Evolutionary conservation across 2,888 invertebrate species (phyloP), one percentile per base, ranked within the genome.

Genomic region (Taphrorychus bicolor): DNA sequence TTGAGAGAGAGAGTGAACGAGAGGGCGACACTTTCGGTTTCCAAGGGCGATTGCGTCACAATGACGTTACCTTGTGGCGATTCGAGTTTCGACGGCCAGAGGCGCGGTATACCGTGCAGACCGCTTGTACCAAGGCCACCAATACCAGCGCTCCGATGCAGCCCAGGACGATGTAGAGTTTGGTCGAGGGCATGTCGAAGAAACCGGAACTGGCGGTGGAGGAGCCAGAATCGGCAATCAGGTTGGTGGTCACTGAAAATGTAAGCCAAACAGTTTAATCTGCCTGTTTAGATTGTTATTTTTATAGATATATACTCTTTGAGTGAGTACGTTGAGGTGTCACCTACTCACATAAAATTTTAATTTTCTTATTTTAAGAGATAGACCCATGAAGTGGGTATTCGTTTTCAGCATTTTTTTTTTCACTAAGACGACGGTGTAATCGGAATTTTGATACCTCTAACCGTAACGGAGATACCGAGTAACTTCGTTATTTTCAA

Each of bases 41-140:
- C 48, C 59, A 48, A 17, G 53, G 14, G n/a, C 9, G 52, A 21
- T 16, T 16, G 9, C 32, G 14, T 81, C 80, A 82, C 77, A 82
- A 76, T 78, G 80, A 79, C 75, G 81, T 84, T 86, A 92, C 93
- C 90, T 93, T 92, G 78, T 87, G 87, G 72, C 85, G 85, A 69
- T 86, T 83, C n/a, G 80, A 77, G 70, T 84, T 85, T 73, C 85
- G 86, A 14, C 58, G 19, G 73, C 85, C 85, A 17, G 87, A 87
- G 0, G 89, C 87, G 75, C 88, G 87, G 81, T 91, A 91, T 52
- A 95, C 87, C 1, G 94, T 95, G 79, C 94, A 94, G 57, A 85
- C 88, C 0, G 94, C 95, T 83, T 95, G 95, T 52, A 95, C 84
- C 9, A 95, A 75, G 0, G 93, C 93, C 42, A 95, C 87, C 17